A percentile compares a stretch with the other conserved stretches of the same genome.
phyloP scores from a whole-genome alignment of 1,140 invertebrate genomes.

The Hylaeus volcanicus region DNA sequence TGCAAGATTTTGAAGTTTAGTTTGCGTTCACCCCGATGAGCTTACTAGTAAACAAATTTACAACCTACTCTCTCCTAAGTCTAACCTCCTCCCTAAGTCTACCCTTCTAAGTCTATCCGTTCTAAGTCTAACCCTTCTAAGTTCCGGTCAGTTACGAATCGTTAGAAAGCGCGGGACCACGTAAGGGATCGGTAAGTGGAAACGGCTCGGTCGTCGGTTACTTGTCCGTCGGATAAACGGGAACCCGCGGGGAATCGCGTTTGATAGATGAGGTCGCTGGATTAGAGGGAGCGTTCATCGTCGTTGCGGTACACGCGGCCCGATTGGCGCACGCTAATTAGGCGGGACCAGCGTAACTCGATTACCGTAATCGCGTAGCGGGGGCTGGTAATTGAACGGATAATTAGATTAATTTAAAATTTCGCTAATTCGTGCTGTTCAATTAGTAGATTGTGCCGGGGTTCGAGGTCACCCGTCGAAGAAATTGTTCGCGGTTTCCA shows the following conservation, averaged over 20 bases:
- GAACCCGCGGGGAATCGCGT: slow-evolving; percentile 1
- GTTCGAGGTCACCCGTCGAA: slow-evolving; percentile 8
- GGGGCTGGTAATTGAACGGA: slow-evolving; percentile 70
- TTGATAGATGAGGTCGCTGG: slow-evolving; percentile 12
- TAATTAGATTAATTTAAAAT: slow-evolving; percentile 79
- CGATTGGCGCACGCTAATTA: slow-evolving; percentile 67
- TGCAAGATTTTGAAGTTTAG: too few relatives aligned
- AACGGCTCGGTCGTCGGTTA: background rate
- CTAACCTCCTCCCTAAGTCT: too few relatives aligned
- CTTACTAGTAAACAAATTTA: too few relatives aligned
- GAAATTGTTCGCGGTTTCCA: background rate
- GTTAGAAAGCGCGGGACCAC: too few relatives aligned
- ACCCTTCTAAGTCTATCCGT: too few relatives aligned
- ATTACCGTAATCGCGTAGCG: slow-evolving; percentile 75
- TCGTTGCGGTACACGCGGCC: slow-evolving; percentile 28
- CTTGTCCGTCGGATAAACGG: background rate
- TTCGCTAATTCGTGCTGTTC: slow-evolving; percentile 70
- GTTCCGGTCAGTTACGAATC: too few relatives aligned
- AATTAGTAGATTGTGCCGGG: slow-evolving; percentile 71
- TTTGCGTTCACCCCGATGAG: too few relatives aligned
- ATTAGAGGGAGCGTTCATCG: slow-evolving; percentile 45
- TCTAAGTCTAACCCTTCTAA: too few relatives aligned
- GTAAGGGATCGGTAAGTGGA: background rate
- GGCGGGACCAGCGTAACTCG: slow-evolving; percentile 72
- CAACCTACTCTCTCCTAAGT: too few relatives aligned